phyloP scores from a whole-genome alignment of 2,797 vertebrate genomes.

The Margarornis squamiger region DNA sequence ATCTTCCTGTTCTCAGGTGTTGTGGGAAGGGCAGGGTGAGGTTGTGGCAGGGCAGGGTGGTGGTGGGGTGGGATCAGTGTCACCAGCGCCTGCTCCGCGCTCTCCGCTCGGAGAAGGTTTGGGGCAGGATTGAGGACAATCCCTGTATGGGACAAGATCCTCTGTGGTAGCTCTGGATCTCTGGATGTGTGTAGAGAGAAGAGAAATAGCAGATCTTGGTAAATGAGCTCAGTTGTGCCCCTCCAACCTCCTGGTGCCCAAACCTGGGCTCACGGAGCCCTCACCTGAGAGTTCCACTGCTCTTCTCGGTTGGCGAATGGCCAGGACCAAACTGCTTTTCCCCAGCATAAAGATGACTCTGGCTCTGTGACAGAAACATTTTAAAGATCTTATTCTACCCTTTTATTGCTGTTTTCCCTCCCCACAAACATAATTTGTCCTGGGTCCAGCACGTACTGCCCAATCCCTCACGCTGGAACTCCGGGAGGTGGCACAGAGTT shows the following conservation, averaged over 20 bases:
- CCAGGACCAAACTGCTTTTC: not conserved
- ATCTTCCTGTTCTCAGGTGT: rapidly evolving
- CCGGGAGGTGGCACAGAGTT: not conserved
- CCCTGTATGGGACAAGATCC: not conserved
- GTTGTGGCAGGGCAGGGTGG: not conserved
- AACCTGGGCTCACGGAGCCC: not conserved
- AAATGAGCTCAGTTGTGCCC: not conserved
- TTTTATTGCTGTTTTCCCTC: not conserved
- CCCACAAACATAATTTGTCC: rapidly evolving
- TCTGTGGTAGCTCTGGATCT: not conserved
- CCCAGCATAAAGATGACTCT: not conserved
- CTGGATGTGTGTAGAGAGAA: not conserved
- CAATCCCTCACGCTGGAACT: not conserved
- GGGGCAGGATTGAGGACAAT: not conserved
- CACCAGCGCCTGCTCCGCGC: not conserved
- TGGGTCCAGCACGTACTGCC: not conserved
- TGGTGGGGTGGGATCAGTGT: not conserved
- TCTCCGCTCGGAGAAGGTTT: not conserved
- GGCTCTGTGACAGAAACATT: not conserved
- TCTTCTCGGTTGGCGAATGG: not conserved
- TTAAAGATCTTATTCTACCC: rapidly evolving
- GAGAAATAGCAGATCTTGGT: not conserved
- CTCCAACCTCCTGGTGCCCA: not conserved
- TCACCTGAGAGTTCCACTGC: rapidly evolving
- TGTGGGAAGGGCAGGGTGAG: not conserved